Evolutionary conservation across 2,797 vertebrate genomes (phyloP).

Genomic region (Liparis tanakae): DNA sequence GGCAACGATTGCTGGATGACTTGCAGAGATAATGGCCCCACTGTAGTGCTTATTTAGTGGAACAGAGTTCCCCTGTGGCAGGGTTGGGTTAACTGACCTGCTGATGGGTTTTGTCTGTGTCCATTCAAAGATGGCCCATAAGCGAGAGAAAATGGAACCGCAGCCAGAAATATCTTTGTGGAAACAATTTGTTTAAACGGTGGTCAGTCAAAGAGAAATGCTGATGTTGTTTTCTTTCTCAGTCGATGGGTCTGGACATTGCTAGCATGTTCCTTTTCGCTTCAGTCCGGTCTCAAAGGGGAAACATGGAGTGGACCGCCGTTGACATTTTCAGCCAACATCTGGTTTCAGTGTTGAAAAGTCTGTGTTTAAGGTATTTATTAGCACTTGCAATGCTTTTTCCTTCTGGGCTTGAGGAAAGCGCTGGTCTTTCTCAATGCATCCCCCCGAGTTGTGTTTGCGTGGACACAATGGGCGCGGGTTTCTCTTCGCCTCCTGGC

Average conservation of each 20-base stretch:
- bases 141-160: background rate
- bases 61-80: constrained; percentile 14
- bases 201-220: background rate
- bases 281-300: background rate
- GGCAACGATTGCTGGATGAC: background rate
- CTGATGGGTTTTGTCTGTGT: constrained; percentile 13
- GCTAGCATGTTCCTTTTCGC: background rate
- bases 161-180: background rate
- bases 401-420: constrained; percentile 10
- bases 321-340: constrained; percentile 21
- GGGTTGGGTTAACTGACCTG: constrained; percentile 38
- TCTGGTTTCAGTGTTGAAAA: constrained; percentile 25
- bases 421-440: constrained; percentile 2
- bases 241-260: background rate
- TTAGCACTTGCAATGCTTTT: constrained; percentile 23
- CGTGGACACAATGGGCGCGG: constrained; percentile 22
- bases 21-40: background rate
- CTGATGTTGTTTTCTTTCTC: background rate
- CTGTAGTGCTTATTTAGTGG: constrained; percentile 16
- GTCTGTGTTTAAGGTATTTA: constrained; percentile 40
- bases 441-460: constrained; percentile 16
- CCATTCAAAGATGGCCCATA: background rate
- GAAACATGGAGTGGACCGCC: background rate
- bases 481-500: constrained; percentile 21
- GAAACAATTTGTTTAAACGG: background rate